Percentiles rank a stretch among this genome's conserved stretches.
Conservation (phyloP, 2,888 invertebrate genomes). For the Epistrophe grossulariae region DNA sequence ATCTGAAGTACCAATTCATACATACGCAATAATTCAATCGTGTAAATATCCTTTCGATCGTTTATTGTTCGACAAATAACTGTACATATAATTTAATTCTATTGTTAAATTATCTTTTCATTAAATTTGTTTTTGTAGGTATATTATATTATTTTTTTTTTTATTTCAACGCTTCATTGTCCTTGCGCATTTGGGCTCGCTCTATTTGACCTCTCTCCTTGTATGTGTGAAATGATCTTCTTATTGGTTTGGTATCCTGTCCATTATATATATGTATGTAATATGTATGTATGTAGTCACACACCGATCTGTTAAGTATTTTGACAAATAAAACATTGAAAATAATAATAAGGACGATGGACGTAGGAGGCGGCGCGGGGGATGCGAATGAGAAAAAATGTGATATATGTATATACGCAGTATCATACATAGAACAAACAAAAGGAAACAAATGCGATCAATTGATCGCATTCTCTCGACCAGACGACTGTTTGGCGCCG, state of each 20-base stretch:
- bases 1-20: slow-evolving; percentile 26
- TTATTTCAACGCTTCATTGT: slow-evolving; percentile 67
- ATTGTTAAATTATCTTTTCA: slow-evolving; percentile 51
- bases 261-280: too few relatives aligned
- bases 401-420: background rate
- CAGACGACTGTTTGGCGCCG: slow-evolving; percentile 73
- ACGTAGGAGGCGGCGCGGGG: background rate
- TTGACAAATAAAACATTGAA: slow-evolving; percentile 32
- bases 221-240: slow-evolving; percentile 63
- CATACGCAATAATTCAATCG: slow-evolving; percentile 66
- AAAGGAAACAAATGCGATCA: slow-evolving; percentile 59
- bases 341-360: slow-evolving; percentile 28
- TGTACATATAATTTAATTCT: slow-evolving; percentile 61
- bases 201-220: slow-evolving; percentile 37
- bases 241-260: slow-evolving; percentile 64
- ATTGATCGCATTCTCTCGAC: slow-evolving; percentile 67
- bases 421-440: slow-evolving; percentile 26
- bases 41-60: slow-evolving; percentile 70
- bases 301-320: slow-evolving; percentile 42
- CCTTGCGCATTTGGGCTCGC: slow-evolving; percentile 41
- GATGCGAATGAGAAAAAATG: slow-evolving; percentile 52
- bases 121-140: slow-evolving; percentile 23
- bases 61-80: slow-evolving; percentile 71
- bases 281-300: too few relatives aligned
- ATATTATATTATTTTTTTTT: too few relatives aligned